phyloP scores from a whole-genome alignment of 2,113 vertebrate species.

The Misgurnus anguillicaudatus region DNA sequence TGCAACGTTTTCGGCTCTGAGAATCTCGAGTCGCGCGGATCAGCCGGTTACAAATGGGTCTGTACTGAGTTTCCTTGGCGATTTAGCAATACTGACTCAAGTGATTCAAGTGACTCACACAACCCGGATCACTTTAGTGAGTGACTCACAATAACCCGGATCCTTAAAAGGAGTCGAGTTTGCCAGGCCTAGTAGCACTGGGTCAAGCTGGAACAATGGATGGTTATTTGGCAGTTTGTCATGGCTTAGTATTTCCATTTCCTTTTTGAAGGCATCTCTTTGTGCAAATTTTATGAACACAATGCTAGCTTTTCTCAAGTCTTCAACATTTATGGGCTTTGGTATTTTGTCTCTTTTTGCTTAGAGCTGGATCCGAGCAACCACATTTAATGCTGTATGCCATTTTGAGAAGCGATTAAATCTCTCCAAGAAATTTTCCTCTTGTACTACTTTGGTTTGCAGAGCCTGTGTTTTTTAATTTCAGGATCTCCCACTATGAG shows the following conservation, averaged over 20 bases:
- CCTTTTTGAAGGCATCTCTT: conserved; percentile 29
- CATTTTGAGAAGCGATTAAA: conserved; percentile 26
- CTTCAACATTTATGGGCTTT: conserved; percentile 28
- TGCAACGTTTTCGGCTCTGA: too few species aligned
- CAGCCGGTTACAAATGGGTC: too few species aligned
- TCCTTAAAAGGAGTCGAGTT: too few species aligned
- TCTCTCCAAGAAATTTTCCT: conserved; percentile 12
- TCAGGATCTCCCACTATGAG: conserved; percentile 46
- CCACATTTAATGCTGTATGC: conserved; percentile 30
- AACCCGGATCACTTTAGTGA: too few species aligned
- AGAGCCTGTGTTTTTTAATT: conserved; percentile 19
- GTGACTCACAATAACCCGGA: too few species aligned
- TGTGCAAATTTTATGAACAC: not conserved
- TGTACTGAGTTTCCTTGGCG: too few species aligned
- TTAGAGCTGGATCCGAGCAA: conserved; percentile 26
- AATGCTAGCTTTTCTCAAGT: not conserved
- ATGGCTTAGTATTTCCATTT: not conserved
- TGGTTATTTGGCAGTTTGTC: not conserved
- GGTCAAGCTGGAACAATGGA: conserved; percentile 19
- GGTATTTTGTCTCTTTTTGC: not conserved
- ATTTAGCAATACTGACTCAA: too few species aligned
- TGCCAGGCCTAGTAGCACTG: too few species aligned
- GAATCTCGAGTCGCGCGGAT: too few species aligned
- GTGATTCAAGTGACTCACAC: too few species aligned
- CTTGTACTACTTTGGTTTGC: conserved; percentile 7